Evolutionary conservation across 1,140 invertebrate genomes (phyloP), one percentile per base, ranked within the genome.

Genomic region (Apis florea): DNA sequence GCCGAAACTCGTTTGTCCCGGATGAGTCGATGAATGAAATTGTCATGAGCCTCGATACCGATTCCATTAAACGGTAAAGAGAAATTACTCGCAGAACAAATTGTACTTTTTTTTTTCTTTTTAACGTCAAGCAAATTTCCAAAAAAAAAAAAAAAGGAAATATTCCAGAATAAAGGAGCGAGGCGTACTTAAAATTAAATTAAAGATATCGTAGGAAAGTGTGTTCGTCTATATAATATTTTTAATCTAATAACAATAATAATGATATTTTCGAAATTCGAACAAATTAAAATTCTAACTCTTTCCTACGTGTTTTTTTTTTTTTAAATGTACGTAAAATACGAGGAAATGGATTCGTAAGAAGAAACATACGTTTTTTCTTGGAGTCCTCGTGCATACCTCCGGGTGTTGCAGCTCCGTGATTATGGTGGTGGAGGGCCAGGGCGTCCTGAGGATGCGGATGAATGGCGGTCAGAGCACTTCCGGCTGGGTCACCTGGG

Each of bases 301-400:
- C 13, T 63, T 71, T 73, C 83, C 59, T 79, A 74, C 80, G 78
- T 77, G n/a, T n/a, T n/a, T n/a, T n/a, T n/a, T 4, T 24, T 51
- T 24, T 49, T 76, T 61, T 10, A 19, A 3, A 31, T 49, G 17
- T 0, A n/a, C n/a, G n/a, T 9, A 78, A 51, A 13, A 56, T 40
- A 31, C 4, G 31, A 5, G 10, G 12, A 63, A 61, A 12, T 83
- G 90, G 89, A 91, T 89, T 92, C 90, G 82, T 90, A 90, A 92
- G 90, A 92, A 91, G 89, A 93, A 93, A 93, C 92, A 85, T 93
- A 93, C 93, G 92, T 92, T 93, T 93, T 90, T 93, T 93, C 91
- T 93, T 92, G 87, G 91, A 92, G 73, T 93, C 92, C 91, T 93
- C 92, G 90, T 92, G 83, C 91, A 93, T 93, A 93, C 93, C 92